A percentile compares a stretch with the other conserved stretches of the same genome.
phyloP scores from a whole-genome alignment of 1,140 invertebrate species.

The Leucophenga varia region DNA sequence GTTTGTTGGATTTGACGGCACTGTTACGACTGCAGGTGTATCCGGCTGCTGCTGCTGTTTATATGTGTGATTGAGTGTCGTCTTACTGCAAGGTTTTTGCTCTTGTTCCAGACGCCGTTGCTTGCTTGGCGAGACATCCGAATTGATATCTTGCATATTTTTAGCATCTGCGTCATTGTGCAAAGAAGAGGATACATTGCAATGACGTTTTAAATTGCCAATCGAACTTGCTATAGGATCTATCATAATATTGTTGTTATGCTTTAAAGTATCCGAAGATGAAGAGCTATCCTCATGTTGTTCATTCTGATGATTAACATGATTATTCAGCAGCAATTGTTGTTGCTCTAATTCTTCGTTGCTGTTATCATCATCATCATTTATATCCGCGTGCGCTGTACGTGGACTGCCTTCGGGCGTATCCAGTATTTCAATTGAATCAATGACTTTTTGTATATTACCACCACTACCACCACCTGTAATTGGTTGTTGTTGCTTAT shows the following conservation, averaged over 20 bases:
- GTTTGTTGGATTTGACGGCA: too few relatives aligned
- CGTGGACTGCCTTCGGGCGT: constrained; percentile 46
- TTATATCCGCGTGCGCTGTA: constrained; percentile 11
- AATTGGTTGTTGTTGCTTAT: background rate
- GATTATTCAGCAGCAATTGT: constrained; percentile 23
- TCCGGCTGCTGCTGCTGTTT: background rate
- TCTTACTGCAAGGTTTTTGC: constrained; percentile 1
- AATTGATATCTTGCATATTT: too few relatives aligned
- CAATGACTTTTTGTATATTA: constrained; percentile 24
- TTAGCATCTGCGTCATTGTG: too few relatives aligned
- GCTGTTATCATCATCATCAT: constrained; percentile 12
- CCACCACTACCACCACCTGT: background rate
- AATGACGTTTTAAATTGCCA: constrained; percentile 31
- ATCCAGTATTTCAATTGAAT: constrained; percentile 51
- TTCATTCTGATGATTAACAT: constrained; percentile 19
- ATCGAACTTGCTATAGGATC: background rate
- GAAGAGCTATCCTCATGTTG: too few relatives aligned
- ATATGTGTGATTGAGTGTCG: too few relatives aligned
- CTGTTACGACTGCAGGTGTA: constrained; percentile 10
- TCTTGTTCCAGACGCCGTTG: constrained; percentile 24
- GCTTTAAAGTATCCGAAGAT: background rate
- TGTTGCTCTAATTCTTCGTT: constrained; percentile 4
- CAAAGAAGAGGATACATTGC: too few relatives aligned
- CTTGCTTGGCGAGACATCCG: constrained; percentile 30
- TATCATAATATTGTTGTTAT: background rate